Evolutionary conservation across 2,797 vertebrate species (phyloP).

Genomic region (Gambusia yucatana): DNA sequence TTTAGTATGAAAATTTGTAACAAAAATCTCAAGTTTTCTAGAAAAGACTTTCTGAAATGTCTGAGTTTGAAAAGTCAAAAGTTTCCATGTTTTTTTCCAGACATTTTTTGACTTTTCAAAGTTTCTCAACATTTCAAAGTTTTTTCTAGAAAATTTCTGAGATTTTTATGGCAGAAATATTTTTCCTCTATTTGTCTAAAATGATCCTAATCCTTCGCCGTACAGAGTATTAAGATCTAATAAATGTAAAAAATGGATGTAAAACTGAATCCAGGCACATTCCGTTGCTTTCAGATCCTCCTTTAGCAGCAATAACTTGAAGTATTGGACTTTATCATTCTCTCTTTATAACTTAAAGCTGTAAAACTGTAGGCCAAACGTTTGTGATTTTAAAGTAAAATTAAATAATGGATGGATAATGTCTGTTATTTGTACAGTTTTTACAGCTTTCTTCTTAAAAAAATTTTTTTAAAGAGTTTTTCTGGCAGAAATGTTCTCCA

Average conservation of each 20-base stretch:
- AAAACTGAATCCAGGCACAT: neutral
- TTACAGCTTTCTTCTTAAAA: neutral
- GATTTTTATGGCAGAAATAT: too few relatives aligned
- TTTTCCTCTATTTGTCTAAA: too few relatives aligned
- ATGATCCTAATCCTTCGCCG: too few relatives aligned
- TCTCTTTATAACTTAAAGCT: neutral
- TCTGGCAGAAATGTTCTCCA: constrained; percentile 5
- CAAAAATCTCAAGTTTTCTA: too few relatives aligned
- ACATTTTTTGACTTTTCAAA: too few relatives aligned
- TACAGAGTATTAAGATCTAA: neutral
- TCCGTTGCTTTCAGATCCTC: neutral
- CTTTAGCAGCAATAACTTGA: neutral
- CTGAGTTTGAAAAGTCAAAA: too few relatives aligned
- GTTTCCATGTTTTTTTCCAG: too few relatives aligned
- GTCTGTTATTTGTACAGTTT: neutral
- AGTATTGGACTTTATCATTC: neutral
- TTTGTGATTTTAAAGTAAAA: neutral
- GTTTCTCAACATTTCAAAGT: too few relatives aligned
- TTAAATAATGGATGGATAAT: neutral
- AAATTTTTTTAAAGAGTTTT: neutral
- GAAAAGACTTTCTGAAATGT: too few relatives aligned
- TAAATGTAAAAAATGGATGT: too few relatives aligned
- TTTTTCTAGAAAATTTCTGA: too few relatives aligned
- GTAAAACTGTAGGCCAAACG: neutral
- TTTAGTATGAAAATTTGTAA: too few relatives aligned